Percentiles rank a stretch among this genome's conserved stretches.
phyloP scores from a whole-genome alignment of 2,797 vertebrate genomes.

The Clamator glandarius region DNA sequence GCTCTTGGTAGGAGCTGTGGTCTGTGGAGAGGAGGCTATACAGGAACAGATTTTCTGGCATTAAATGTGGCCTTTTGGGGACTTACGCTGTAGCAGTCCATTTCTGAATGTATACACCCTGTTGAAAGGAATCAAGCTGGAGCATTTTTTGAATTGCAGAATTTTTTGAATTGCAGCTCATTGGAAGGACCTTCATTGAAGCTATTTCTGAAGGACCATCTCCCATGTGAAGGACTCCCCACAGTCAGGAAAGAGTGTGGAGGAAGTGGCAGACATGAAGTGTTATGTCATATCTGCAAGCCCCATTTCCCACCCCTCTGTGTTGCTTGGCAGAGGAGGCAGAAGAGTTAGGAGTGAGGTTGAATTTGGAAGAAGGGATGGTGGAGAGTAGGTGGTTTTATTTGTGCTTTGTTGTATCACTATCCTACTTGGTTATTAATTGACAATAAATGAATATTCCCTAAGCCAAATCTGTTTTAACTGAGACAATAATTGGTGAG shows the following conservation, averaged over 20 bases:
- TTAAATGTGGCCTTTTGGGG: neutral
- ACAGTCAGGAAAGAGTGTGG: accelerated
- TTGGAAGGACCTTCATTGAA: neutral
- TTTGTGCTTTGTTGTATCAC: neutral
- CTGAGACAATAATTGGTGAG: neutral
- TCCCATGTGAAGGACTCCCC: accelerated
- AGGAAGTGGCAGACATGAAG: accelerated
- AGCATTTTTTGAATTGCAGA: neutral
- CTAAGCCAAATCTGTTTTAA: neutral
- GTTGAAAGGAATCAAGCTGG: neutral
- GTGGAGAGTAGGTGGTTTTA: neutral
- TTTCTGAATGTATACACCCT: neutral
- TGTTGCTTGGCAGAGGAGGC: accelerated
- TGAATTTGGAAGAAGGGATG: neutral
- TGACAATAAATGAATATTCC: neutral
- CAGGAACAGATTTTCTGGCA: neutral
- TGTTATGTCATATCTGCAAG: neutral
- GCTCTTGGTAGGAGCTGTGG: neutral
- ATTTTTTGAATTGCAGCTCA: accelerated
- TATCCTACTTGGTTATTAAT: neutral
- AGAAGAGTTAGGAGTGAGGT: neutral
- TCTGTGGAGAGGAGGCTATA: accelerated
- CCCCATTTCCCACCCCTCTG: accelerated
- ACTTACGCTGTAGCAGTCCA: accelerated
- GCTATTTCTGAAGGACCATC: neutral